Evolutionary conservation across 1,140 invertebrate species (phyloP).

Genomic region (Ericerus pela): DNA sequence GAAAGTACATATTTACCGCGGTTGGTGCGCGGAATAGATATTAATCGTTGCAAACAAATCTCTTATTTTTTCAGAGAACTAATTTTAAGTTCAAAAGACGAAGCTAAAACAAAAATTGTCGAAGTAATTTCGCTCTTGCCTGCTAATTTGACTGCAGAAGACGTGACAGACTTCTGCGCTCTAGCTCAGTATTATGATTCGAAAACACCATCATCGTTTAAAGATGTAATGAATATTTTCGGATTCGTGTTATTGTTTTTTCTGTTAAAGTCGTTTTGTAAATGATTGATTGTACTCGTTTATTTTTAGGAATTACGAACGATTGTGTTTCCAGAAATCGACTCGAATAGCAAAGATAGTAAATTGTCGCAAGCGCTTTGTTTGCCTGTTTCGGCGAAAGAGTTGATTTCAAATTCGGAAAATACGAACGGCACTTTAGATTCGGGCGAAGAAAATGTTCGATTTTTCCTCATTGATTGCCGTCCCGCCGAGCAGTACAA

Average conservation of each 20-base stretch:
- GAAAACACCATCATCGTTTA: constrained; percentile 84
- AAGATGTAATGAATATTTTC: constrained; percentile 39
- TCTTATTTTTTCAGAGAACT: background rate
- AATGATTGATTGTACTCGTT: background rate
- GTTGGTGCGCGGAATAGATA: background rate
- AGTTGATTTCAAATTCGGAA: constrained; percentile 53
- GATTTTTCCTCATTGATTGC: constrained; percentile 95
- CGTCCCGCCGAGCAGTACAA: constrained; percentile 93
- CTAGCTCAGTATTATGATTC: constrained; percentile 84
- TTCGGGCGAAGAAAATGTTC: constrained; percentile 40
- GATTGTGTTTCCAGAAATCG: constrained; percentile 41
- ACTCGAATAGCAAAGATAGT: constrained; percentile 27
- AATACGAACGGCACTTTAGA: constrained; percentile 31
- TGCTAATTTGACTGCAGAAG: constrained; percentile 70
- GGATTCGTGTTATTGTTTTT: background rate
- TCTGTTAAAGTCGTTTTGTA: too few relatives aligned
- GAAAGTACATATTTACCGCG: too few relatives aligned
- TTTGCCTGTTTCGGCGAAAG: constrained; percentile 78
- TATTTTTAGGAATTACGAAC: constrained; percentile 27
- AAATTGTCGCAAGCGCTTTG: constrained; percentile 71
- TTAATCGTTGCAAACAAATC: background rate
- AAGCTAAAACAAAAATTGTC: constrained; percentile 54
- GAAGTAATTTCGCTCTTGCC: constrained; percentile 63
- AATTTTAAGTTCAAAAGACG: constrained; percentile 37
- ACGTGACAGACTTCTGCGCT: constrained; percentile 93